Conservation (phyloP, 2,113 vertebrate genomes). For the Microtus oregoni region DNA sequence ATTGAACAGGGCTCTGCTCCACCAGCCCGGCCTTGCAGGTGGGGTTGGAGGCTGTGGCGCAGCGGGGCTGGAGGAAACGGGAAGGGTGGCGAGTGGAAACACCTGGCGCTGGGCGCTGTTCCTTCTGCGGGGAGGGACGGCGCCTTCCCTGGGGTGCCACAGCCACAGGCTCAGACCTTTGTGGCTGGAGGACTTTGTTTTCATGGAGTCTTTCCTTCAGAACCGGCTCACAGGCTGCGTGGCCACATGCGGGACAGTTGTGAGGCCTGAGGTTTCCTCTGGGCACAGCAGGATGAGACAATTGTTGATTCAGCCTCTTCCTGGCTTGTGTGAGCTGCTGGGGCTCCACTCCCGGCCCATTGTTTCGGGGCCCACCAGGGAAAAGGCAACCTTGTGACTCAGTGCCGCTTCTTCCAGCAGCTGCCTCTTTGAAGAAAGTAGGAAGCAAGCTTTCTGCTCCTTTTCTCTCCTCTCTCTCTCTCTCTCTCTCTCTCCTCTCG, state of each 20-base stretch:
- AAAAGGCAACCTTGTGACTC: slow-evolving; percentile 47
- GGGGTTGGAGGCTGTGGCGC: neutral
- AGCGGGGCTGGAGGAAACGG: neutral
- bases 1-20: neutral
- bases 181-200: neutral
- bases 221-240: neutral
- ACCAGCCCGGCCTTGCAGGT: neutral
- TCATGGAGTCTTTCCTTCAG: neutral
- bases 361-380: neutral
- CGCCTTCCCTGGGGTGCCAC: neutral
- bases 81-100: neutral
- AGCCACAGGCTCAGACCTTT: neutral
- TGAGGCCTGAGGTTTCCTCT: neutral
- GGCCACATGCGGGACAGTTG: neutral
- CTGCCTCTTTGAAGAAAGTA: slow-evolving; percentile 27
- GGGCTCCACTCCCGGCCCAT: neutral
- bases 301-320: slow-evolving; percentile 63
- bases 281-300: slow-evolving; percentile 22
- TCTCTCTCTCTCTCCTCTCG: too few species aligned
- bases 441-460: neutral
- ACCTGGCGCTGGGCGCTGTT: too few species aligned
- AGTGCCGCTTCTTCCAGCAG: neutral
- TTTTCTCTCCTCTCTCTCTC: too few species aligned
- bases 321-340: neutral
- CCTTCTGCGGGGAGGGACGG: neutral